Base-by-base conservation (phyloP, 2,888 invertebrate species). In the Orthosia cruda region DNA sequence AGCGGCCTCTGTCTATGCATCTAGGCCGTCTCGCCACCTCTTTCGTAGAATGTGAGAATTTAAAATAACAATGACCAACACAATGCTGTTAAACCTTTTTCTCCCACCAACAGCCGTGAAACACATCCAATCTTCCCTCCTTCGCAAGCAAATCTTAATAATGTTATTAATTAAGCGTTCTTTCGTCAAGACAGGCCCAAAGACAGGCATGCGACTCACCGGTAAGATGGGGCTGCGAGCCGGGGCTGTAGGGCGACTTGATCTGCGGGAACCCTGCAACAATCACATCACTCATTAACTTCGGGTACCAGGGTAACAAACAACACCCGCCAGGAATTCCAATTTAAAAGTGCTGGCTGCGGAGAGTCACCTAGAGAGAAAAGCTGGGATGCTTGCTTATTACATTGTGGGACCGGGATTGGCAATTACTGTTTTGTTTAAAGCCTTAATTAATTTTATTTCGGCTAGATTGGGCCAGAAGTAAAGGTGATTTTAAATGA, bases 181-280 rank as follows among this genome's bases (percentile, higher is more conserved):
- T n/a, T 50, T 5, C 32, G 40, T 64, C 20, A 20, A 50, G 65
- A 13, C 58, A 72, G 81, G 92, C 32, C 77, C 52, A 80, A 76
- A 62, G 74, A 32, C 32, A 40, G 40, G 40, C 40, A 40, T 66
- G 58, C 26, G 82, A 81, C 95, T 97, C 91, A 97, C 97, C 97
- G 91, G 97, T 95, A 89, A 97, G 96, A 89, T 97, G 97, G 73
- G 97, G 97, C 90, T 97, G 97, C 81, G 97, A 96, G 82, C 92
- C 89, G 66, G 97, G 97, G 91, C 97, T 97, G 96, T 97, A 97
- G 61, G 97, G 97, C 59, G 97, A 97, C 95, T 97, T 97, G 92
- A 97, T 97, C 92, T 97, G 97, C 87, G 97, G 97, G 94, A 97
- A 97, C 82, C 97, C 97, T 97, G 97, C 84, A 92, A 95, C 89